phyloP scores from a whole-genome alignment of 2,888 invertebrate genomes.

The Diplolepis rosae region DNA sequence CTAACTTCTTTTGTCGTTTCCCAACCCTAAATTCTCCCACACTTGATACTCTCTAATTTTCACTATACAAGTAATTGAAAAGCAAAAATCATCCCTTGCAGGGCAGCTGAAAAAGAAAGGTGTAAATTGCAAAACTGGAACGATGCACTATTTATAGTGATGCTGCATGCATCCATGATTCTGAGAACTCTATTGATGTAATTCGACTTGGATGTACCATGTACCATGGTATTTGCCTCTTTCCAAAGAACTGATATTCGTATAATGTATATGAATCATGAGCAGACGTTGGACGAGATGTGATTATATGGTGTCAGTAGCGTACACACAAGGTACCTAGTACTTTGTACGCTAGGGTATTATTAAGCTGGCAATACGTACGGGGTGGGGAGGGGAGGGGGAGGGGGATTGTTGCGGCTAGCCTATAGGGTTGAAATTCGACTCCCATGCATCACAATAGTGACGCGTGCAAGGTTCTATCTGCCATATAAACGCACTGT shows the following conservation, averaged over 20 bases:
- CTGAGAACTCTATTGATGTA: not conserved
- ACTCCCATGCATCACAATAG: conserved; percentile 71
- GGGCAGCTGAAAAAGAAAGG: not conserved
- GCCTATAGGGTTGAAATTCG: conserved; percentile 71
- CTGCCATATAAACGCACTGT: conserved; percentile 67
- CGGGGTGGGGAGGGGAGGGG: too few relatives aligned
- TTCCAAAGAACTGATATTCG: not conserved
- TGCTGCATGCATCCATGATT: not conserved
- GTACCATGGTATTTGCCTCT: not conserved
- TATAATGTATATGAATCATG: conserved; percentile 49
- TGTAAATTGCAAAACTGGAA: not conserved
- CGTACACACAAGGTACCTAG: conserved; percentile 62
- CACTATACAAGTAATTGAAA: not conserved
- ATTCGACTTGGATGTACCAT: too few relatives aligned
- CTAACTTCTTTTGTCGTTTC: too few relatives aligned
- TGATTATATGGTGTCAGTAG: conserved; percentile 54
- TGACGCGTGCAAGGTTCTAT: conserved; percentile 64
- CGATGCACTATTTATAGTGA: not conserved
- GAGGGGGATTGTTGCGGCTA: conserved; percentile 66
- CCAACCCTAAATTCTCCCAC: too few relatives aligned
- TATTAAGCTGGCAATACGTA: conserved; percentile 69
- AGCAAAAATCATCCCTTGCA: not conserved
- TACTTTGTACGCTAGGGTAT: conserved; percentile 67
- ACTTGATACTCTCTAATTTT: too few relatives aligned
- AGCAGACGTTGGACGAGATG: conserved; percentile 45